Percentiles rank a stretch among this genome's conserved stretches.
Conservation (phyloP, 2,113 vertebrate genomes). For the Meriones unguiculatus region DNA sequence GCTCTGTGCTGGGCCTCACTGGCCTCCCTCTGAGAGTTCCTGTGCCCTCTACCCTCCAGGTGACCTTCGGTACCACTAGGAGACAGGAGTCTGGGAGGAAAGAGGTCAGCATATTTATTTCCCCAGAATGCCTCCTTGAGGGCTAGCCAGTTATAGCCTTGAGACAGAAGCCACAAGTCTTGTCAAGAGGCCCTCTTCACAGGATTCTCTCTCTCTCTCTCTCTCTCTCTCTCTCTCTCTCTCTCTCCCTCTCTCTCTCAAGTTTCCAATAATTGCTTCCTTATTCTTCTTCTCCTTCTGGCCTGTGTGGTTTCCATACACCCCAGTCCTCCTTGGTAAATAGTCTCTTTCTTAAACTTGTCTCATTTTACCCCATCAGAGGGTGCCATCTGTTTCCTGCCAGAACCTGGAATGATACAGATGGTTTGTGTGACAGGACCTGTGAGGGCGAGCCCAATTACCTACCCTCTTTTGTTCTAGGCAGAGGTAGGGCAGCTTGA, state of each 20-base stretch:
- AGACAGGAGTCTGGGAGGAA: not conserved
- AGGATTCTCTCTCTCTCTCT: not conserved
- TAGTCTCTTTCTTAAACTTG: slow-evolving; percentile 62
- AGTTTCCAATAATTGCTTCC: slow-evolving; percentile 58
- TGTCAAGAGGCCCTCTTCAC: slow-evolving; percentile 30
- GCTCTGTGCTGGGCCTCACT: not conserved
- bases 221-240: too few species aligned
- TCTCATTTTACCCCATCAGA: slow-evolving; percentile 69
- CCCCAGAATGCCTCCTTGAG: not conserved
- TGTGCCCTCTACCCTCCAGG: not conserved
- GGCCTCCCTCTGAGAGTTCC: not conserved
- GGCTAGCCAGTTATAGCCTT: not conserved
- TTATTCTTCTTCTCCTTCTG: slow-evolving; percentile 73
- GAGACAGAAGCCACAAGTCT: slow-evolving; percentile 45
- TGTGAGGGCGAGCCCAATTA: slow-evolving; percentile 34
- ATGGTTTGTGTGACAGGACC: slow-evolving; percentile 65
- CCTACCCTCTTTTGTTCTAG: slow-evolving; percentile 35
- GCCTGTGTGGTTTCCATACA: slow-evolving; percentile 66
- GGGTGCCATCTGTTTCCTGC: slow-evolving; percentile 73
- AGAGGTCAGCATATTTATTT: slow-evolving; percentile 12
- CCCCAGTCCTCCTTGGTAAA: slow-evolving; percentile 56
- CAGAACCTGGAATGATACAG: slow-evolving; percentile 57
- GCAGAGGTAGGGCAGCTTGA: slow-evolving; percentile 1
- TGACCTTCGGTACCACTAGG: not conserved
- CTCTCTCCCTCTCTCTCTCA: not conserved